These are phyloP conservation scores for Epiblema foenella DNA, from an alignment of 2,888 invertebrate species.

Conservation along the genomic window DNA sequence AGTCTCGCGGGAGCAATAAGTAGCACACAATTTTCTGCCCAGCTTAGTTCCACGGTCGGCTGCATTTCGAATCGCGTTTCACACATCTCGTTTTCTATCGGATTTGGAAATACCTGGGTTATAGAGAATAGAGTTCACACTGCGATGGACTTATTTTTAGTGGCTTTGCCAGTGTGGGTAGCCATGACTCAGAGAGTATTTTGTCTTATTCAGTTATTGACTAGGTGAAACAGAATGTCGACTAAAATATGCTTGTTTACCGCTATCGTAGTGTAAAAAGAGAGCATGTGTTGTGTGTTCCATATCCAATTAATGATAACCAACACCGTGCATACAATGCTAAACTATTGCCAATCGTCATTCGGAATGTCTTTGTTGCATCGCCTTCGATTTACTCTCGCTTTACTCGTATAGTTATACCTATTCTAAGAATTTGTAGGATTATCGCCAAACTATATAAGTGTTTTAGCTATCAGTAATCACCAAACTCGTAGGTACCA, in stretches of 20 bases:
- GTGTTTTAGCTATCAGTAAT: slow-evolving; percentile 12
- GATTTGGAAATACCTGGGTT: slow-evolving; percentile 30
- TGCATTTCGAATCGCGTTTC: slow-evolving; percentile 36
- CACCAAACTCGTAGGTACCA: neutral
- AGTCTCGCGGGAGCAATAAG: slow-evolving; percentile 36
- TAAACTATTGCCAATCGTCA: neutral
- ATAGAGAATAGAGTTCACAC: slow-evolving; percentile 7
- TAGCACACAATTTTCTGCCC: slow-evolving; percentile 43
- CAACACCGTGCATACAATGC: neutral
- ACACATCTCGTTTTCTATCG: slow-evolving; percentile 36
- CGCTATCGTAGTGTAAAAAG: neutral
- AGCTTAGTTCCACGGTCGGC: slow-evolving; percentile 39
- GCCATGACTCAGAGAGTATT: too few species aligned
- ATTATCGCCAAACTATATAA: slow-evolving; percentile 3
- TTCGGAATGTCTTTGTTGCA: too few species aligned
- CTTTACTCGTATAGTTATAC: too few species aligned
- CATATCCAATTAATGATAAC: too few species aligned
- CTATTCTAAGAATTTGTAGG: too few species aligned
- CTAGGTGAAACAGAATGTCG: too few species aligned
- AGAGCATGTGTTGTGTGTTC: too few species aligned
- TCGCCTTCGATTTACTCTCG: neutral
- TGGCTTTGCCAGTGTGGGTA: neutral
- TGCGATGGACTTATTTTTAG: slow-evolving; percentile 9
- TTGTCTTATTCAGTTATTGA: too few species aligned
- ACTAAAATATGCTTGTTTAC: too few species aligned